phyloP scores from a whole-genome alignment of 2,113 vertebrate genomes.

The Turdus rufiventris region DNA sequence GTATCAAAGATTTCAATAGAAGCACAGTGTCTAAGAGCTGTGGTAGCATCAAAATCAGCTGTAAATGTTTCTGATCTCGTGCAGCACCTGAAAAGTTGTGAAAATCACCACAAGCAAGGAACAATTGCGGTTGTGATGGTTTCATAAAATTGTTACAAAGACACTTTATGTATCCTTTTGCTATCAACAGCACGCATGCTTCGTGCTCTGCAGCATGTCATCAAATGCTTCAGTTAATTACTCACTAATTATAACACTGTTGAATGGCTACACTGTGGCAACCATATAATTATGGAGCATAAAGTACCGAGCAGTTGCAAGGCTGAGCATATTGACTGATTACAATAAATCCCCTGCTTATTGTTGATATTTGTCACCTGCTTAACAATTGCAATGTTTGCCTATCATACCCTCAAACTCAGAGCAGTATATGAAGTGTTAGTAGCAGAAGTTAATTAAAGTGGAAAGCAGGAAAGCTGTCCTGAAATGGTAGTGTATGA shows the following conservation, averaged over 20 bases:
- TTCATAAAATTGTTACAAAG: conserved; percentile 29
- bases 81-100: neutral
- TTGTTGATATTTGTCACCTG: conserved; percentile 70
- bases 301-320: conserved; percentile 66
- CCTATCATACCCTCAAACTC: conserved; percentile 12
- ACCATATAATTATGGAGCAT: conserved; percentile 70
- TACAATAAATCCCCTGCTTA: conserved; percentile 65
- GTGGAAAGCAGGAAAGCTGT: neutral
- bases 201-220: conserved; percentile 57
- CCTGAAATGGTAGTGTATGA: neutral
- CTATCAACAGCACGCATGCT: conserved; percentile 57
- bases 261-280: conserved; percentile 70
- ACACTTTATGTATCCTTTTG: conserved; percentile 34
- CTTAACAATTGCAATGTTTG: conserved; percentile 58
- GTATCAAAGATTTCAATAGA: neutral
- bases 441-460: conserved; percentile 9
- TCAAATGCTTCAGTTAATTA: conserved; percentile 76
- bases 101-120: neutral
- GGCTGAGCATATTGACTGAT: conserved; percentile 68
- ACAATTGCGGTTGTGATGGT: neutral
- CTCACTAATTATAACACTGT: conserved; percentile 76
- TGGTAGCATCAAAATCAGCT: neutral
- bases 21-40: neutral
- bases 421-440: neutral
- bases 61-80: neutral